Evolutionary conservation across 2,888 invertebrate genomes (phyloP).

Genomic region (Brachypalpus laphriformis): DNA sequence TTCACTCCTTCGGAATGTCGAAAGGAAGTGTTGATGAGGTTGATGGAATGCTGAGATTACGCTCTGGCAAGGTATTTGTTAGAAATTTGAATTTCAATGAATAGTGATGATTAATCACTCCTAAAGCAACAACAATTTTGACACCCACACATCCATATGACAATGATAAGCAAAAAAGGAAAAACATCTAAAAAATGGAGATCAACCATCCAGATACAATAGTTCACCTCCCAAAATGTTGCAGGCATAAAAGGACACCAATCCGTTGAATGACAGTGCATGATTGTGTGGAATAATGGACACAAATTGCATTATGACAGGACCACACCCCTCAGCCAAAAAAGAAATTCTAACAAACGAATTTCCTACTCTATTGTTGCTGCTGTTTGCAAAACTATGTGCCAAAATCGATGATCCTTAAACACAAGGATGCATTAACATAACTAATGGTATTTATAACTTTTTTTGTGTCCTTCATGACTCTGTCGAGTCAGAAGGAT

Average conservation of each 20-base stretch:
- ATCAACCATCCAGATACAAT: slow-evolving; percentile 18
- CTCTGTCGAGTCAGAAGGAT: slow-evolving; percentile 51
- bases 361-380: slow-evolving; percentile 14
- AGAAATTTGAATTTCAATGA: slow-evolving; percentile 56
- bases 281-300: slow-evolving; percentile 51
- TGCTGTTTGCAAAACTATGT: slow-evolving; percentile 50
- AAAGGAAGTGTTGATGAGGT: slow-evolving; percentile 1
- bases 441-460: slow-evolving; percentile 73
- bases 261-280: slow-evolving; percentile 45
- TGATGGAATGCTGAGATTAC: slow-evolving; percentile 18
- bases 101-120: slow-evolving; percentile 56
- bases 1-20: neutral
- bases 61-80: no score
- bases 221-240: slow-evolving; percentile 16
- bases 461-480: slow-evolving; percentile 20
- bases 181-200: slow-evolving; percentile 9
- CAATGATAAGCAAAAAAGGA: slow-evolving; percentile 41
- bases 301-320: slow-evolving; percentile 74
- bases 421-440: slow-evolving; percentile 71
- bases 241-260: slow-evolving; percentile 26
- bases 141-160: slow-evolving; percentile 44
- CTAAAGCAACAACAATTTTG: slow-evolving; percentile 24
- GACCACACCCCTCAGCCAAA: slow-evolving; percentile 44
- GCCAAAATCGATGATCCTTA: slow-evolving; percentile 72
- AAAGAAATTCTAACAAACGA: slow-evolving; percentile 16